Percentiles rank a stretch among this genome's conserved stretches.
Evolutionary conservation across 2,113 vertebrate species (phyloP).

Genomic region (Anser brachyrhynchus): DNA sequence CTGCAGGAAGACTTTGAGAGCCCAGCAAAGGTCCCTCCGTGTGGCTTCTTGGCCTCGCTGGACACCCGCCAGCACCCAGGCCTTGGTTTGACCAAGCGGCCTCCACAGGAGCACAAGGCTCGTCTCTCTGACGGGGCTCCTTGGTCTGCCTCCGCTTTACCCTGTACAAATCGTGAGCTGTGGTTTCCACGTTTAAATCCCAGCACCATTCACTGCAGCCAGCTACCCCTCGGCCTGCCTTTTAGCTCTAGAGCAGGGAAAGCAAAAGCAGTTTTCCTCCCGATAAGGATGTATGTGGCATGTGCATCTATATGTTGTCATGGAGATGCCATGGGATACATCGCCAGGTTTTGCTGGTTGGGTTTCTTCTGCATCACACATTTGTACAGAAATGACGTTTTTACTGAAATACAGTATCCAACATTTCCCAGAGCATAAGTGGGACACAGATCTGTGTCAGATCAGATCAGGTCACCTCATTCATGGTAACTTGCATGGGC

Average conservation of each 20-base stretch:
- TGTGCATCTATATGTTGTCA: slow-evolving; percentile 53
- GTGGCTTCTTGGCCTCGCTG: neutral
- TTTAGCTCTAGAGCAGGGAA: neutral
- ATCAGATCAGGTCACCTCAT: slow-evolving; percentile 65
- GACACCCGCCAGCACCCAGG: neutral
- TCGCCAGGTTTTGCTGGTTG: neutral
- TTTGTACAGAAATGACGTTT: slow-evolving; percentile 54
- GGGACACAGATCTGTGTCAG: slow-evolving; percentile 65
- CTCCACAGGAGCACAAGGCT: neutral
- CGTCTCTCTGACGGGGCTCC: neutral
- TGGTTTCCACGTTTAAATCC: slow-evolving; percentile 26
- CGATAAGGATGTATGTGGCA: neutral
- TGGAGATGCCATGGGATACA: slow-evolving; percentile 45
- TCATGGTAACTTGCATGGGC: slow-evolving; percentile 4
- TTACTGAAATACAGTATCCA: slow-evolving; percentile 39
- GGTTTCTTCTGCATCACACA: slow-evolving; percentile 25
- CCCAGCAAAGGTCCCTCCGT: neutral
- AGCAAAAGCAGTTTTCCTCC: neutral
- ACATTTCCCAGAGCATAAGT: slow-evolving; percentile 54
- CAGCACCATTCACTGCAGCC: slow-evolving; percentile 1
- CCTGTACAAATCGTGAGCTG: neutral
- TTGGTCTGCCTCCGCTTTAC: neutral
- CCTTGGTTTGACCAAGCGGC: neutral
- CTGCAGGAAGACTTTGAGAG: neutral
- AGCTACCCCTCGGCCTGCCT: neutral